Evolutionary conservation across 2,888 invertebrate species (phyloP), one percentile per base, ranked within the genome.

Genomic region (Drosophila demipolita): DNA sequence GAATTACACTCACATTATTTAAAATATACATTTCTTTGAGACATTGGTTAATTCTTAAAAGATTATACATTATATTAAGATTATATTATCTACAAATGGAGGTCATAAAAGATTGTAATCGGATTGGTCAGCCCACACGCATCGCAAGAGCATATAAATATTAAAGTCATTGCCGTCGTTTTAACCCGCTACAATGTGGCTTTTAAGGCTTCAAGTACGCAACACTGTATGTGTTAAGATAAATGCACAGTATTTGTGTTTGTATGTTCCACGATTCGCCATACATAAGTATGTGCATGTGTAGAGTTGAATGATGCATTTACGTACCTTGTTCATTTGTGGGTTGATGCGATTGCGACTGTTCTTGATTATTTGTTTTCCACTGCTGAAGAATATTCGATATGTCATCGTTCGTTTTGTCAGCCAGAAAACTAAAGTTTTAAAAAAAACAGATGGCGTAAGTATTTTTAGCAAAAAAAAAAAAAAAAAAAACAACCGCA

Each of bases 311-410:
- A 32, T 57, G 42, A 45, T 57, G 26, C 35, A 32, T 50, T 35
- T 74, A 60, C 78, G 73, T 89, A 92, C 92, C 90, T 89, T 92
- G 92, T 71, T 92, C 92, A 77, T 91, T 88, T 70, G 80, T 76
- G 66, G 66, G 62, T 55, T 80, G 62, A 35, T 26, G 57, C 11
- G 33, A 36, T 17, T 81, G 78, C 71, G 49, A 26, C 66, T 72
- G 72, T 36, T 70, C 72, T 63, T 85, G 87, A 87, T 91, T 92
- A 81, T 91, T 91, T 79, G 87, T 91, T 86, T 92, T 93, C 93
- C 93, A 93, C 79, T 93, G 92, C 78, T 92, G 92, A 62, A 93
- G 84, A 78, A 93, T 93, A 83, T 93, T 93, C 67, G 91, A 91
- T 73, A 93, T 90, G 84, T 93, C 93, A 69, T 93, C 93, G 77